Conservation (phyloP, 2,113 vertebrate genomes). For the Malurus melanocephalus region DNA sequence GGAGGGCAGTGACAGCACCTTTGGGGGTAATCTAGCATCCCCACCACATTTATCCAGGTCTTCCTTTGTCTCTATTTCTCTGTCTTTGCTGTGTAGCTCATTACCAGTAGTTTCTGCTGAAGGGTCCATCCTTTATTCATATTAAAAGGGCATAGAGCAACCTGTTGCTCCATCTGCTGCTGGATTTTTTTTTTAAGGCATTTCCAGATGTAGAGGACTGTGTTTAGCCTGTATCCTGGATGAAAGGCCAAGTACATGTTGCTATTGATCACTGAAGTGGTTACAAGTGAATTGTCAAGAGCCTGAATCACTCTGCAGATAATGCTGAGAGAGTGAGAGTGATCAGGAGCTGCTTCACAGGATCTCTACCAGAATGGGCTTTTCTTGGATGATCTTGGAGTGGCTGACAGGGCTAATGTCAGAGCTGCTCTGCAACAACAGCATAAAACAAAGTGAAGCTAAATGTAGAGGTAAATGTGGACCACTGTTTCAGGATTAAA, state of each 20-base stretch:
- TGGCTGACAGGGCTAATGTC: background rate
- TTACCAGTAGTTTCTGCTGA: background rate
- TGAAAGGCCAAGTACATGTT: background rate
- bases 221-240: background rate
- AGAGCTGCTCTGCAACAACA: background rate
- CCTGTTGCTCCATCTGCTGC: background rate
- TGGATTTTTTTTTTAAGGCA: background rate
- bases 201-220: background rate
- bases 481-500: background rate
- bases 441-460: background rate
- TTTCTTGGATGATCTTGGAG: background rate
- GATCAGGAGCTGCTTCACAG: background rate
- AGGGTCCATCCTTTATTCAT: background rate
- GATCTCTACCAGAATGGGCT: background rate
- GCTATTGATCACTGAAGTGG: background rate
- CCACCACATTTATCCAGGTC: background rate
- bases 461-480: background rate
- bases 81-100: background rate
- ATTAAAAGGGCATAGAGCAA: background rate
- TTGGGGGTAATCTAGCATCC: background rate
- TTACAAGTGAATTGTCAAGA: background rate
- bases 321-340: background rate
- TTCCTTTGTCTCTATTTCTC: background rate
- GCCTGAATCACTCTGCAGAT: background rate
- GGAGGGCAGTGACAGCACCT: background rate